phyloP scores from a whole-genome alignment of 2,888 invertebrate genomes.

The Protophormia terraenovae region DNA sequence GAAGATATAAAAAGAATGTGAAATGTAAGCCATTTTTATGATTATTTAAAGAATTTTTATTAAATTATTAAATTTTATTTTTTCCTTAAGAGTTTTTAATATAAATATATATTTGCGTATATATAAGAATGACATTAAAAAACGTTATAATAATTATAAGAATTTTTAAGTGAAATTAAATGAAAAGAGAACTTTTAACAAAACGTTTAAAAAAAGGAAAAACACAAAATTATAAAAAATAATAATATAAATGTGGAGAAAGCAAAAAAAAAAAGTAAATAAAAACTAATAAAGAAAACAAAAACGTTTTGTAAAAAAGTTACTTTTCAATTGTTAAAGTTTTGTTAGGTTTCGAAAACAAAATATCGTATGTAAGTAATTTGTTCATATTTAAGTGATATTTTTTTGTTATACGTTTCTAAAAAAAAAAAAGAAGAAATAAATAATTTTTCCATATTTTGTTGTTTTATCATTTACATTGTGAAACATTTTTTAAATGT shows the following conservation, averaged over 20 bases:
- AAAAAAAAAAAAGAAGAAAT: not conserved
- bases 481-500: constrained; percentile 54
- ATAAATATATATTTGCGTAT: constrained; percentile 31
- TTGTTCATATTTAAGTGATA: constrained; percentile 19
- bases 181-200: constrained; percentile 57
- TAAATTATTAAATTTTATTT: constrained; percentile 6
- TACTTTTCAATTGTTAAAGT: not conserved
- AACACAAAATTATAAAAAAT: constrained; percentile 11
- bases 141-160: constrained; percentile 40
- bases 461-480: constrained; percentile 25
- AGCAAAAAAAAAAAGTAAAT: constrained; percentile 8
- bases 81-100: too few relatives aligned
- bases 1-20: not conserved
- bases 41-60: not conserved
- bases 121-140: constrained; percentile 38
- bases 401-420: not conserved
- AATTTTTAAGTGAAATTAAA: constrained; percentile 26
- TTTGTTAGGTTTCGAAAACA: constrained; percentile 10
- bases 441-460: constrained; percentile 14
- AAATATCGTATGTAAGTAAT: constrained; percentile 7
- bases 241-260: constrained; percentile 19
- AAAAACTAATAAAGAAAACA: constrained; percentile 13
- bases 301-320: constrained; percentile 58
- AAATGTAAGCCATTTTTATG: not conserved
- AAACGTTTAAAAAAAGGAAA: constrained; percentile 56